Evolutionary conservation across 2,113 vertebrate species (phyloP), one percentile per base, ranked within the genome.

Genomic region (Prinia subflava): DNA sequence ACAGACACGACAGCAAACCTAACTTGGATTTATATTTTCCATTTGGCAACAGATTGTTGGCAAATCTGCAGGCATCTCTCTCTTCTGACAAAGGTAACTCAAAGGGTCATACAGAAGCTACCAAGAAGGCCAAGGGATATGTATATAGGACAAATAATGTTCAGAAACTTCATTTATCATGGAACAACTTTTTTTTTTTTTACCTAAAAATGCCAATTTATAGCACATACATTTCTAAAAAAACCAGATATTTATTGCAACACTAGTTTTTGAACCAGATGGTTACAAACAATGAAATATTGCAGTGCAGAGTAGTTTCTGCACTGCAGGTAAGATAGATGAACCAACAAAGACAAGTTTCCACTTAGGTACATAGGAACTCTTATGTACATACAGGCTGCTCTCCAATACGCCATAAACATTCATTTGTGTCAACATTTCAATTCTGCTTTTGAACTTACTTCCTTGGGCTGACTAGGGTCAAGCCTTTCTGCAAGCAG

Each of bases 401-500:
- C 18, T 80, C 62, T 77, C 50, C 50, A 80, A 30, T 37, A 75
- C 22, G 23, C 20, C 39, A 70, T 11, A 83, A 80, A n/a, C 16
- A 70, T 28, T 71, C 2, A 44, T 35, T 68, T 31, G 9, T 35
- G 46, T 46, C 42, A 95, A 62, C 20, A 31, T 60, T 85, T 37
- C 68, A 59, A 70, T 44, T 23, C 57, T 47, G 56, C 57, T 91
- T 95, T 95, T 52, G 80, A 80, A 97, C 98, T 95, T 98, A 99
- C 99, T 98, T 99, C 99, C 97, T 98, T 99, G 59, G 99, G 98
- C 46, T 98, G 98, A 83, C 96, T 95, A 62, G 98, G 97, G 92
- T 99, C 98, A 65, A 99, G 97, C 64, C 98, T 98, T 95, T 99
- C 98, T 87, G 98, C 94, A 90, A 99, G 98, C 71, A 98, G 94